phyloP scores from a whole-genome alignment of 2,797 vertebrate genomes.

The Artibeus jamaicensis region DNA sequence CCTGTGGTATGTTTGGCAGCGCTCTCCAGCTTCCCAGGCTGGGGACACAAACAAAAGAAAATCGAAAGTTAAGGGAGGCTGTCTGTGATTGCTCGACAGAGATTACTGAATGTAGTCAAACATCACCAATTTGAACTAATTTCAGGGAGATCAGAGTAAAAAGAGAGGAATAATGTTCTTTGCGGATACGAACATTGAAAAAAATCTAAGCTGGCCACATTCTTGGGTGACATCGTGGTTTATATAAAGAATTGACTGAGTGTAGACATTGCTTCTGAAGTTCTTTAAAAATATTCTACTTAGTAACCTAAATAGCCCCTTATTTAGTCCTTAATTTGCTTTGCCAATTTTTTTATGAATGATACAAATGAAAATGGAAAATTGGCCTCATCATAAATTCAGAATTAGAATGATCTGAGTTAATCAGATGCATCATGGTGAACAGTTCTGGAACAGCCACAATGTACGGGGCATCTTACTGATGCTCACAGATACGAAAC shows the following conservation, averaged over 20 bases:
- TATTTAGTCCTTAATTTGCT: conserved; percentile 35
- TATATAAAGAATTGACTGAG: neutral
- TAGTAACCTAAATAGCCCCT: neutral
- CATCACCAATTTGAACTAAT: conserved; percentile 36
- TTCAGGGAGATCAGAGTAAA: conserved; percentile 27
- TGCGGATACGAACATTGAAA: neutral
- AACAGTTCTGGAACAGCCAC: neutral
- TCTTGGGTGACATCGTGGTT: neutral
- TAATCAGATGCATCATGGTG: neutral
- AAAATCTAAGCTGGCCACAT: neutral
- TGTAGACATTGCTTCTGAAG: neutral
- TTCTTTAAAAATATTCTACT: conserved; percentile 14
- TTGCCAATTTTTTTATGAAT: conserved; percentile 50
- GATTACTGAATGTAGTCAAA: conserved; percentile 41
- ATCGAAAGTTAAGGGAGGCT: conserved; percentile 75
- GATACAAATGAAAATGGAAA: conserved; percentile 49
- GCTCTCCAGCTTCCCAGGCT: conserved; percentile 74
- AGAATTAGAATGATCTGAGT: conserved; percentile 18
- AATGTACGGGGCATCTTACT: too few species aligned
- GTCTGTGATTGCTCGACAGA: conserved; percentile 70
- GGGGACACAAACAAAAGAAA: conserved; percentile 83
- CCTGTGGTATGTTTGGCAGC: conserved; percentile 79
- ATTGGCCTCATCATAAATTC: conserved; percentile 17
- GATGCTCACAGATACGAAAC: too few species aligned
- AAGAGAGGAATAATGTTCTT: neutral